Conservation (phyloP, 2,888 invertebrate species). For the Archips crataeganus region DNA sequence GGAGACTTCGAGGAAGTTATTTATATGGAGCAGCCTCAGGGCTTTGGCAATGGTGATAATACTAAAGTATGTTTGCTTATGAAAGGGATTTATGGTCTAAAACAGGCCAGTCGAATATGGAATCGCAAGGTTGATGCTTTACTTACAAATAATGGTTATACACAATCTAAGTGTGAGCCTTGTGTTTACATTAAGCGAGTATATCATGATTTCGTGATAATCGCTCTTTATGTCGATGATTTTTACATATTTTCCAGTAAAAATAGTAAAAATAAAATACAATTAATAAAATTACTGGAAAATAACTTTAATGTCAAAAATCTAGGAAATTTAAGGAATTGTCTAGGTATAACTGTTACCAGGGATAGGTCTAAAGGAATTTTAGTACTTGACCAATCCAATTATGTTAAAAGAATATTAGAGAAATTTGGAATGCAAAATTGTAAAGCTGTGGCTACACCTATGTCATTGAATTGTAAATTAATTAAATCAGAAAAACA, state of each 20-base stretch:
- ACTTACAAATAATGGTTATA: constrained; percentile 11
- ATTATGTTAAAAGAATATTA: background rate
- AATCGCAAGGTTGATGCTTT: background rate
- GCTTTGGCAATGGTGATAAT: constrained; percentile 1
- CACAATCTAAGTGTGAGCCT: constrained; percentile 21
- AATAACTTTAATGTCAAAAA: constrained; percentile 23
- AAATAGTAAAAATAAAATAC: background rate
- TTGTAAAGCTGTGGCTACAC: background rate
- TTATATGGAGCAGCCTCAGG: constrained; percentile 12
- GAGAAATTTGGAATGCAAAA: background rate
- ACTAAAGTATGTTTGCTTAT: constrained; percentile 2
- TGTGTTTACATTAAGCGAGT: constrained; percentile 21
- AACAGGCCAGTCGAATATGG: constrained; percentile 6
- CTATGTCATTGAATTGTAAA: background rate
- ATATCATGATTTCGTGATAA: background rate
- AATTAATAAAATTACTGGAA: background rate
- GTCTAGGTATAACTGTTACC: constrained; percentile 25
- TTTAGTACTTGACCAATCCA: constrained; percentile 20
- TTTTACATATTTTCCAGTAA: constrained; percentile 10
- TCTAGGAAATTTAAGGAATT: constrained; percentile 19
- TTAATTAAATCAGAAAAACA: background rate
- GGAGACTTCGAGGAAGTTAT: background rate
- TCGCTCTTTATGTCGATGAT: constrained; percentile 21
- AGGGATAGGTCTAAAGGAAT: constrained; percentile 18
- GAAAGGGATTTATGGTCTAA: background rate